Percentiles rank a stretch among this genome's conserved stretches.
These are phyloP conservation scores for Chionoecetes opilio DNA, from an alignment of 1,140 invertebrate species.

Conservation along the genomic window DNA sequence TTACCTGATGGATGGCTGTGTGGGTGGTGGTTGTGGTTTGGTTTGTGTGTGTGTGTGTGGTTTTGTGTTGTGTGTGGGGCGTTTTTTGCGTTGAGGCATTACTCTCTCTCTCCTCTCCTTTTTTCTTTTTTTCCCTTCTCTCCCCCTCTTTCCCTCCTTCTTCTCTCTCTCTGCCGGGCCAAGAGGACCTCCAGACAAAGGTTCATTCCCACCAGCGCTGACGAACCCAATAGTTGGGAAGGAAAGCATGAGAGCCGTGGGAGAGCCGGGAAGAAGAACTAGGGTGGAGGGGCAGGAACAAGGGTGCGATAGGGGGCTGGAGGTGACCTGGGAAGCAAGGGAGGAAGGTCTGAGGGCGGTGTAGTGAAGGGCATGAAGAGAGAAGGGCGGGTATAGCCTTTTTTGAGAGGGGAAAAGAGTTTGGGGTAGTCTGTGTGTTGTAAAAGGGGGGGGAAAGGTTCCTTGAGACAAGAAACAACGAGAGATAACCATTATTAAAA, in stretches of 20 bases:
- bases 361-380: background rate
- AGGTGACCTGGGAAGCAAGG: constrained; percentile 32
- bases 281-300: background rate
- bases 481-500: background rate
- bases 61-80: no score
- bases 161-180: background rate
- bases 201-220: constrained; percentile 31
- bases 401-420: background rate
- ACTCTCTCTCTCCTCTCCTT: constrained; percentile 43
- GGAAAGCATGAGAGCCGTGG: background rate
- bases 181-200: constrained; percentile 38
- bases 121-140: constrained; percentile 38
- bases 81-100: background rate
- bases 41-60: background rate
- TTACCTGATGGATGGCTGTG: no score
- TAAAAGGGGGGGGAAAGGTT: background rate
- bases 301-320: background rate
- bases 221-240: constrained; percentile 24
- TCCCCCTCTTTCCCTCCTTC: constrained; percentile 47
- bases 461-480: background rate
- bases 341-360: background rate
- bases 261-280: background rate
- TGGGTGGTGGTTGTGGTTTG: background rate
- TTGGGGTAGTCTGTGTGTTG: no score
- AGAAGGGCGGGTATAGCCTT: background rate